These are phyloP conservation scores for Rhagonycha fulva DNA, from an alignment of 2,888 invertebrate species.

Conservation along the genomic window DNA sequence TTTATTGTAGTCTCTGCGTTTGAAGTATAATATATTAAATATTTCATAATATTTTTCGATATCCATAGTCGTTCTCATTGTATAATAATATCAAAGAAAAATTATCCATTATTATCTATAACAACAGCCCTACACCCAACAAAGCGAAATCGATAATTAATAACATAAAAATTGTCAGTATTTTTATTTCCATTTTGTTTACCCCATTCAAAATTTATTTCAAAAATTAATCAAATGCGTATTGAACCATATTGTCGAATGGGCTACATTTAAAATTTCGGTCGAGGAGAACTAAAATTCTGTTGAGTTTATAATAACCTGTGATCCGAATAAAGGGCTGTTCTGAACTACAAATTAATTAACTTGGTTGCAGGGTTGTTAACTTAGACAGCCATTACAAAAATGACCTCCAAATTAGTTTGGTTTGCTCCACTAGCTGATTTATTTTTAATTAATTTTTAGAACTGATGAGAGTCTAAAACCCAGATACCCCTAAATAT, in stretches of 20 bases:
- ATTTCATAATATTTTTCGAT: background rate
- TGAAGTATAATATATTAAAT: background rate
- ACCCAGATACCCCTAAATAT: background rate
- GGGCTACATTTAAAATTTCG: background rate
- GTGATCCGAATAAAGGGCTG: conserved; percentile 18
- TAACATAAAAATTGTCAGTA: background rate
- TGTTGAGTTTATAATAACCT: background rate
- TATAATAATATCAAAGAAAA: background rate
- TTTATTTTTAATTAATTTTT: conserved; percentile 45
- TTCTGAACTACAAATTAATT: conserved; percentile 42
- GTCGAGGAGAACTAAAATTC: background rate
- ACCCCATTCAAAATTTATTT: background rate
- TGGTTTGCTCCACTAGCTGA: conserved; percentile 36
- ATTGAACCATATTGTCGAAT: background rate
- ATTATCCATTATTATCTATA: background rate
- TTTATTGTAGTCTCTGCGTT: background rate
- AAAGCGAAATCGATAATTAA: background rate
- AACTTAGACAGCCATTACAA: conserved; percentile 44
- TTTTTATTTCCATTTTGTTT: background rate
- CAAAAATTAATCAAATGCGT: background rate
- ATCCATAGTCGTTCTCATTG: background rate
- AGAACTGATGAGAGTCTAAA: background rate
- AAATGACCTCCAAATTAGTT: conserved; percentile 47
- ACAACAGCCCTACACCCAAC: background rate
- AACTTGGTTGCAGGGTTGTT: conserved; percentile 38